These are phyloP conservation scores for Tachycineta bicolor DNA, from an alignment of 2,113 vertebrate species.

Conservation along the genomic window DNA sequence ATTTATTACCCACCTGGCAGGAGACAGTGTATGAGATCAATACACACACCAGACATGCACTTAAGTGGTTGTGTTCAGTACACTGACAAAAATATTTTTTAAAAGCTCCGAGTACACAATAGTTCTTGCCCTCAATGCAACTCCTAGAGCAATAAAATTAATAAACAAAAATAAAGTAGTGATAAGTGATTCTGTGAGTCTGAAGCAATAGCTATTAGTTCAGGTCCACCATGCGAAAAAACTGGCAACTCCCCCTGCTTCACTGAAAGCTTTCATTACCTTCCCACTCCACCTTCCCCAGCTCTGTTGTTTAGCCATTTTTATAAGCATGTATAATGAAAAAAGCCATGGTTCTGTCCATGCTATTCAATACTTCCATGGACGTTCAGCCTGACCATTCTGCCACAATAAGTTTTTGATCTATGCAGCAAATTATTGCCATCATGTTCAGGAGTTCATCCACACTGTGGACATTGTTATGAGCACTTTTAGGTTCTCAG, in stretches of 20 bases:
- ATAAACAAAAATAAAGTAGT: conserved; percentile 9
- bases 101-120: neutral
- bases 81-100: neutral
- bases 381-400: neutral
- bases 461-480: neutral
- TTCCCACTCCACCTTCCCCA: neutral
- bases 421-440: neutral
- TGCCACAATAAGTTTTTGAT: neutral
- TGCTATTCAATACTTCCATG: neutral
- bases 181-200: neutral
- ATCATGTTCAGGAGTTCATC: neutral
- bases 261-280: neutral
- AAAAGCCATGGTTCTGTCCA: neutral
- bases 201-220: neutral
- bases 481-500: neutral
- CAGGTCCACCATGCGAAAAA: neutral
- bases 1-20: conserved; percentile 5
- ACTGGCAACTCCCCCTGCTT: neutral
- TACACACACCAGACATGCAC: neutral
- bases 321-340: neutral
- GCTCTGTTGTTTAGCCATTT: neutral
- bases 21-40: neutral
- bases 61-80: neutral
- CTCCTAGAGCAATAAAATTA: neutral
- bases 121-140: neutral